A percentile compares a stretch with the other conserved stretches of the same genome.
phyloP scores from a whole-genome alignment of 2,797 vertebrate species.

The Hoplostethus atlanticus region DNA sequence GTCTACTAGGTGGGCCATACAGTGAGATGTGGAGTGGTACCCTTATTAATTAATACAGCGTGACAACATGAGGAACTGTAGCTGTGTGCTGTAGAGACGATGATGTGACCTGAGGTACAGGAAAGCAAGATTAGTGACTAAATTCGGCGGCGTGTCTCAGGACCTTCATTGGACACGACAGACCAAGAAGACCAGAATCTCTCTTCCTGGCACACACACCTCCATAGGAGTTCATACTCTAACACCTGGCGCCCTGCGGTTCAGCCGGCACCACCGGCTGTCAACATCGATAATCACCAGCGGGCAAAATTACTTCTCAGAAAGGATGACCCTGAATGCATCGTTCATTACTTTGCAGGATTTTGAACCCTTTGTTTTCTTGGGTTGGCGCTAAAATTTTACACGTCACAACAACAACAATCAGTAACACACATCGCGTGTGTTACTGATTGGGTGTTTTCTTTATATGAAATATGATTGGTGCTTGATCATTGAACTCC shows the following conservation, averaged over 20 bases:
- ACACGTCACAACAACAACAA: too few relatives aligned
- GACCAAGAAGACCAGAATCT: slow-evolving; percentile 29
- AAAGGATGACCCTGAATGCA: slow-evolving; percentile 31
- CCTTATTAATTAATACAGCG: slow-evolving; percentile 26
- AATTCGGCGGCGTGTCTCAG: slow-evolving; percentile 36
- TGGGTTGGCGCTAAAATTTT: too few relatives aligned
- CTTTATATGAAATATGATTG: too few relatives aligned
- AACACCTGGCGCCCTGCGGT: slow-evolving; percentile 7
- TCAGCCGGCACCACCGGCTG: slow-evolving; percentile 29
- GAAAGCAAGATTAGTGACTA: slow-evolving; percentile 38
- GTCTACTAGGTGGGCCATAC: slow-evolving; percentile 18
- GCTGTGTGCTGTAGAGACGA: not conserved
- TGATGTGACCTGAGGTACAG: slow-evolving; percentile 10
- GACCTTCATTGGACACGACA: slow-evolving; percentile 43
- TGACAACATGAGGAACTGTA: slow-evolving; percentile 23
- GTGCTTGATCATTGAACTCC: not conserved
- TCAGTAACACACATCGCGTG: too few relatives aligned
- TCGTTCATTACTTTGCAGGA: too few relatives aligned
- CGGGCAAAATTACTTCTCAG: slow-evolving; percentile 44
- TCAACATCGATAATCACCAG: slow-evolving; percentile 64
- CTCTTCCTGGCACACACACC: slow-evolving; percentile 58
- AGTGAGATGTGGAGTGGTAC: not conserved
- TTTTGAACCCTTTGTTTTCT: too few relatives aligned
- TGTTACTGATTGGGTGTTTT: too few relatives aligned
- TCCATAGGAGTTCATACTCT: slow-evolving; percentile 46